These are phyloP conservation scores for Sus cebifrons DNA, from an alignment of 2,797 vertebrate species.

Conservation along the genomic window DNA sequence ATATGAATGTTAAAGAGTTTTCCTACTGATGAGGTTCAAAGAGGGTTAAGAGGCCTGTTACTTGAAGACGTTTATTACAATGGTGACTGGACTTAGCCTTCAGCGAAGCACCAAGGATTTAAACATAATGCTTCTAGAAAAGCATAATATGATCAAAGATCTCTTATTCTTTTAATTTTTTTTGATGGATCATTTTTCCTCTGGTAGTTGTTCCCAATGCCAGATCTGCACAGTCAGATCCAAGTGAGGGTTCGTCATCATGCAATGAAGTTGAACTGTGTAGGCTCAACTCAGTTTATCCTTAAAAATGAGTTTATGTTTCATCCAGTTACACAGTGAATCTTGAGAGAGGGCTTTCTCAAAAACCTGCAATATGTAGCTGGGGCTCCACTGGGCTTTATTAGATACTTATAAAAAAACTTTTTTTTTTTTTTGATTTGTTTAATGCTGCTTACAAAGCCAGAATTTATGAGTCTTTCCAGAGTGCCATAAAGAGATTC, in stretches of 20 bases:
- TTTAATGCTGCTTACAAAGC: slow-evolving; percentile 39
- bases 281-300: neutral
- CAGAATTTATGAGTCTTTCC: slow-evolving; percentile 46
- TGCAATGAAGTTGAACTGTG: neutral
- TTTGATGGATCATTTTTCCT: neutral
- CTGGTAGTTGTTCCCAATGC: neutral
- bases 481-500: slow-evolving; percentile 37
- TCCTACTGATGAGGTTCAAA: neutral
- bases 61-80: slow-evolving; percentile 4
- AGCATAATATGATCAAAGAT: neutral
- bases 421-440: slow-evolving; percentile 1
- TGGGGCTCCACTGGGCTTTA: neutral
- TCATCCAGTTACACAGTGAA: neutral
- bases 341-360: slow-evolving; percentile 25
- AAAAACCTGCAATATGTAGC: neutral
- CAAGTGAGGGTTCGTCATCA: neutral
- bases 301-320: slow-evolving; percentile 37
- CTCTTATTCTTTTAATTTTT: neutral
- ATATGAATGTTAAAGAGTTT: neutral
- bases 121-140: slow-evolving; percentile 40
- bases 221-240: neutral
- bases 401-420: neutral
- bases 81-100: neutral
- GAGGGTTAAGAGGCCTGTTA: neutral
- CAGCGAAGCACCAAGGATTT: neutral